phyloP scores from a whole-genome alignment of 1,140 invertebrate genomes.

The Aphidius ervi region DNA sequence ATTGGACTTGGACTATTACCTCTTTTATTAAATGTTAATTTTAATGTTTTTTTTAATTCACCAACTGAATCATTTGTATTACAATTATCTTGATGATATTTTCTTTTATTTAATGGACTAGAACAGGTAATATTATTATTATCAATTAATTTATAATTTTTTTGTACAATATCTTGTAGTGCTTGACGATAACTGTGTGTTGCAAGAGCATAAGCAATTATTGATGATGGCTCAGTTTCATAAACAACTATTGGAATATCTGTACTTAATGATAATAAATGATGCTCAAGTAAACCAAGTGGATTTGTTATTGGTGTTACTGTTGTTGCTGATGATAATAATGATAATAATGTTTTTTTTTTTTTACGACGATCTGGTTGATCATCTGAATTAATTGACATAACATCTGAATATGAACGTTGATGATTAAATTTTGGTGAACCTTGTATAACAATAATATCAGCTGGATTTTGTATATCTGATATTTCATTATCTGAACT shows the following conservation, averaged over 20 bases:
- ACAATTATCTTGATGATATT: slow-evolving; percentile 39
- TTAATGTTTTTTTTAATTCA: slow-evolving; percentile 48
- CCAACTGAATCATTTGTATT: slow-evolving; percentile 41
- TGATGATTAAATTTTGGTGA: slow-evolving; percentile 47
- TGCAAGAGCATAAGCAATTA: slow-evolving; percentile 80
- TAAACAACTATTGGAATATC: slow-evolving; percentile 73
- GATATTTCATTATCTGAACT: slow-evolving; percentile 39
- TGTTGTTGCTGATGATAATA: slow-evolving; percentile 57
- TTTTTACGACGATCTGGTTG: slow-evolving; percentile 59
- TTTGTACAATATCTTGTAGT: slow-evolving; percentile 53
- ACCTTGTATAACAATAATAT: slow-evolving; percentile 39
- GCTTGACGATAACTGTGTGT: slow-evolving; percentile 67
- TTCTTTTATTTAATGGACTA: slow-evolving; percentile 54
- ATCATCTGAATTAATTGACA: slow-evolving; percentile 44
- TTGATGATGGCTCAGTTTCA: slow-evolving; percentile 83
- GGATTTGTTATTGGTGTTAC: slow-evolving; percentile 53
- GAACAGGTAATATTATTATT: slow-evolving; percentile 36
- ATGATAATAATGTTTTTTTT: slow-evolving; percentile 67
- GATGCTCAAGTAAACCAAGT: slow-evolving; percentile 43
- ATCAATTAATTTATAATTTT: slow-evolving; percentile 30
- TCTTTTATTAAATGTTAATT: slow-evolving; percentile 51
- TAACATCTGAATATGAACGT: slow-evolving; percentile 48
- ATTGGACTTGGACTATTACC: slow-evolving; percentile 47
- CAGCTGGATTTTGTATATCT: slow-evolving; percentile 41
- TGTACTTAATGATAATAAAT: slow-evolving; percentile 49